Evolutionary conservation across 1,140 invertebrate genomes (phyloP).

Genomic region (Euwallacea fornicatus): DNA sequence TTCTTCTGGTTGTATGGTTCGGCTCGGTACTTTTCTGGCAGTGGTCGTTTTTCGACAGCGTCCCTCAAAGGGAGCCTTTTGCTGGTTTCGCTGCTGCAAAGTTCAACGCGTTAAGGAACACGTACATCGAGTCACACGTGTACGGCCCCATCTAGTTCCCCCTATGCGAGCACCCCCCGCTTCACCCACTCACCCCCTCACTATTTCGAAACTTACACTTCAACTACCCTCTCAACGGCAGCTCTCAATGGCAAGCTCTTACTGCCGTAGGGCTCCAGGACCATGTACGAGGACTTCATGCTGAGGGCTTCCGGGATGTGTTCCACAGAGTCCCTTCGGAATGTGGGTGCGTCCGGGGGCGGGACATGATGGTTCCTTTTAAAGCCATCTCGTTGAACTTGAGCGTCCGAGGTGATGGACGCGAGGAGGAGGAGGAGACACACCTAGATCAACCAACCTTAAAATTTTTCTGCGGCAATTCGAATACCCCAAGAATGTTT

Average conservation of each 20-base stretch:
- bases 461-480: too few relatives aligned
- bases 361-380: constrained; percentile 42
- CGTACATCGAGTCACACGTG: too few relatives aligned
- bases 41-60: constrained; percentile 67
- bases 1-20: constrained; percentile 34
- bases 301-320: constrained; percentile 40
- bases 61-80: constrained; percentile 61
- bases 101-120: constrained; percentile 1
- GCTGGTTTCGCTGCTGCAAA: constrained; percentile 39
- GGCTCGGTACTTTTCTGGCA: constrained; percentile 59
- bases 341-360: constrained; percentile 48
- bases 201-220: constrained; percentile 50
- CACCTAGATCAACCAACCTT: too few relatives aligned
- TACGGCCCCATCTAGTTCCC: too few relatives aligned
- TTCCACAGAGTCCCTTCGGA: constrained; percentile 61
- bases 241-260: constrained; percentile 58
- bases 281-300: constrained; percentile 23
- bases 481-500: too few relatives aligned
- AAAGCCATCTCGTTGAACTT: background rate
- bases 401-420: background rate
- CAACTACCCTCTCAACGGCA: constrained; percentile 62
- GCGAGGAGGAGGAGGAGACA: background rate
- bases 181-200: too few relatives aligned
- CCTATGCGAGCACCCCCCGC: too few relatives aligned
- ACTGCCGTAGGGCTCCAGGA: constrained; percentile 48